Percentiles rank a stretch among this genome's conserved stretches.
These are phyloP conservation scores for Dolichallabes microphthalmus DNA, from an alignment of 2,113 vertebrate species.

Conservation along the genomic window DNA sequence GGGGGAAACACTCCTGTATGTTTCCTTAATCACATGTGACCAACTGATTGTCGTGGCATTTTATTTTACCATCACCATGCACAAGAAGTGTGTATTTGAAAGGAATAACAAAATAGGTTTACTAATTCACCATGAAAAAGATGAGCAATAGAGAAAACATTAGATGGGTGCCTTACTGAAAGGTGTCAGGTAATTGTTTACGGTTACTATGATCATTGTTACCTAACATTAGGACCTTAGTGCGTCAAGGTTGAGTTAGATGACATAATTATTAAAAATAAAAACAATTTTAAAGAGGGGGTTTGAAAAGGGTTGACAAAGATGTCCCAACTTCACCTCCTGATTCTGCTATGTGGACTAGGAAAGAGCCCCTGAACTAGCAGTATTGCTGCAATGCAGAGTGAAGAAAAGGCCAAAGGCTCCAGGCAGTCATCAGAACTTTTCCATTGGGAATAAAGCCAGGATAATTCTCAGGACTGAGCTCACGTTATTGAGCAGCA, in stretches of 20 bases:
- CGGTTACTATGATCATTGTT: background rate
- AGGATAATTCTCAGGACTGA: constrained; percentile 12
- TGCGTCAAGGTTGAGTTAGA: background rate
- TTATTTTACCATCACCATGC: background rate
- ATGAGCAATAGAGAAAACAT: background rate
- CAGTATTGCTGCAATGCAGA: background rate
- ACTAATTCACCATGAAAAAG: background rate
- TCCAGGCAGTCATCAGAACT: constrained; percentile 4
- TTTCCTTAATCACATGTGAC: too few species aligned
- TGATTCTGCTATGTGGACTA: background rate
- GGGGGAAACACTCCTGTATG: too few species aligned
- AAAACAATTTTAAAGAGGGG: background rate
- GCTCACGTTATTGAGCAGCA: constrained; percentile 5
- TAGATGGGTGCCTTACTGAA: background rate
- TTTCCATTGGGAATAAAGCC: constrained; percentile 24
- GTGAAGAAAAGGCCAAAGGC: constrained; percentile 25
- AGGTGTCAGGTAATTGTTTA: background rate
- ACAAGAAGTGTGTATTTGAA: background rate
- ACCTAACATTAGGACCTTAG: background rate
- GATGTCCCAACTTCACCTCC: background rate
- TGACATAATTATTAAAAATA: background rate
- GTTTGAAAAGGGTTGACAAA: background rate
- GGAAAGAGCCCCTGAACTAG: background rate
- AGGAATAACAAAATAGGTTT: background rate
- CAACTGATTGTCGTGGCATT: too few species aligned